Base-by-base conservation (phyloP, 2,113 vertebrate genomes). In the Eira barbara region DNA sequence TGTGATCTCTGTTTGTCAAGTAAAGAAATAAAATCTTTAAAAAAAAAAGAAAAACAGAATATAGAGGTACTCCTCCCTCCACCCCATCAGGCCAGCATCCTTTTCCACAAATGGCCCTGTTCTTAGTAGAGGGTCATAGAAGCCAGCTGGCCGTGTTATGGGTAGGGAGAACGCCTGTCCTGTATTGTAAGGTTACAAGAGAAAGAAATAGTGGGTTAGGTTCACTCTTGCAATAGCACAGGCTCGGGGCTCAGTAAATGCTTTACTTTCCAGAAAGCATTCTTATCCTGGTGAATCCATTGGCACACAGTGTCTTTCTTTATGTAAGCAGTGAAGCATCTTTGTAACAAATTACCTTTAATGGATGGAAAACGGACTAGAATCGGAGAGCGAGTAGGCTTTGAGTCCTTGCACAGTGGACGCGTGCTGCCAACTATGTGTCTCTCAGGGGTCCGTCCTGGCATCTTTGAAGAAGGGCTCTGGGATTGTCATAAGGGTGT, bases 211-310 rank as follows among this genome's bases (percentile, higher is more conserved):
- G 2, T 39, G 61, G 14, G 29, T 93, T 78, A 21, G 73, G 49
- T 49, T 39, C 13, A 15, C 23, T 67, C 9, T 63, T 74, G 79
- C 31, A 6, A 79, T 83, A 42, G 8, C 59, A 49, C 7, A 73
- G 27, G 18, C 73, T 93, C 25, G 47, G 63, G 74, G 59, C 10
- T 85, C 61, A 74, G 55, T 42, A 47, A 74, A 11, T n/a, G 0
- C 36, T 79, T 95, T 91, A 83, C 55, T 84, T 73, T 42, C 82
- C n/a, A 83, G 55, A 86, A 69, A 89, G 18, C 23, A 14, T 94
- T 85, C 67, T 93, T 87, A 27, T 45, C 42, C 9, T 65, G 23
- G 47, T 39, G 31, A 94, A 86, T 59, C 39, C 81, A 96, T 69
- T 1, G 49, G 13, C 49, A 57, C 6, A 52, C 27, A 94, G 57